These are phyloP conservation scores for Rhingia rostrata DNA, from an alignment of 2,888 invertebrate genomes.

Conservation along the genomic window DNA sequence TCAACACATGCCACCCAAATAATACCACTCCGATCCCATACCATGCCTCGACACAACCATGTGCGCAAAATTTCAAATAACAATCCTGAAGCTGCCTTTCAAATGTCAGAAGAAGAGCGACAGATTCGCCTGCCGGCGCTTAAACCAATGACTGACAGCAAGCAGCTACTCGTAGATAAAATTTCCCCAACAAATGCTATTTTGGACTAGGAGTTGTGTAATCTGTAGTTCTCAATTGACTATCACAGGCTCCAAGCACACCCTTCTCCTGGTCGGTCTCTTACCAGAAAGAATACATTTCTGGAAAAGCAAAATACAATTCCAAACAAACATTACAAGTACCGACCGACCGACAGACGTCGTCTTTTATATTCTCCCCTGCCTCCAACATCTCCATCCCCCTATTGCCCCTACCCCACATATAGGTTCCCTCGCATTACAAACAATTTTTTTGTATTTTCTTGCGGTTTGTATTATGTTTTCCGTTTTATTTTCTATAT, in stretches of 20 bases:
- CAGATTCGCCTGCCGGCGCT: slow-evolving; percentile 1
- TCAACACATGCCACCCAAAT: too few species aligned
- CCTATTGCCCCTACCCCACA: slow-evolving; percentile 2
- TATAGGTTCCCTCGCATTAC: slow-evolving; percentile 31
- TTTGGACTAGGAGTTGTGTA: slow-evolving; percentile 1
- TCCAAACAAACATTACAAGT: slow-evolving; percentile 34
- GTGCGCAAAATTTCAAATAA: not conserved
- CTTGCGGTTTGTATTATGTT: slow-evolving; percentile 62
- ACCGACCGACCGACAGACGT: slow-evolving; percentile 1
- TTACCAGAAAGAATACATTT: not conserved
- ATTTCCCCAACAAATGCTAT: not conserved
- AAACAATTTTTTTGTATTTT: slow-evolving; percentile 49
- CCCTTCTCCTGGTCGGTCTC: slow-evolving; percentile 30
- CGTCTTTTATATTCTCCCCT: slow-evolving; percentile 8
- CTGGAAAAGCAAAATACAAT: not conserved
- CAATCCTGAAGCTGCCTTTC: not conserved
- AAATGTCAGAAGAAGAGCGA: not conserved
- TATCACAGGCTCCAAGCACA: not conserved
- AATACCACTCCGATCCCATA: too few species aligned
- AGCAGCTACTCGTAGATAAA: not conserved
- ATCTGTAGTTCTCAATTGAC: not conserved
- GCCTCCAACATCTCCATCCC: not conserved
- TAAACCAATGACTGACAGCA: not conserved
- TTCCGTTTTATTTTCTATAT: slow-evolving; percentile 52
- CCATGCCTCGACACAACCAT: too few species aligned